Conservation (phyloP, 2,797 vertebrate genomes). For the Trematocara caparti region DNA sequence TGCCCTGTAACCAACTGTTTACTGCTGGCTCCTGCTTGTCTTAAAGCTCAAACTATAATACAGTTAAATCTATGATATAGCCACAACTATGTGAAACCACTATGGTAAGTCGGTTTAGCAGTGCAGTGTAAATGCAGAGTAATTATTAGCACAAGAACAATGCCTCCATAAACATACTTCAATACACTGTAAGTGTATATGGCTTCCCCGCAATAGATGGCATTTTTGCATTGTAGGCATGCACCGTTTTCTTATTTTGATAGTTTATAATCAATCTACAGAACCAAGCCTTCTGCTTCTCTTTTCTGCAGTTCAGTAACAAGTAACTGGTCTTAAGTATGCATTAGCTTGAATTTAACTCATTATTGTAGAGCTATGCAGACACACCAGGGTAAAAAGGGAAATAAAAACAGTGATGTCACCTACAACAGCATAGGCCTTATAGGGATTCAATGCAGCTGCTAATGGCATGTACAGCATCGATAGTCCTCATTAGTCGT, state of each 20-base stretch:
- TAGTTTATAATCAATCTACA: rapidly evolving
- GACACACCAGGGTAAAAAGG: background rate
- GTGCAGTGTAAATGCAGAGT: too few relatives aligned
- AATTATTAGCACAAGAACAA: background rate
- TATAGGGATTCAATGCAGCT: background rate
- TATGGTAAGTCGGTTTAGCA: background rate
- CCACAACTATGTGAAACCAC: background rate
- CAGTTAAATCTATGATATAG: background rate
- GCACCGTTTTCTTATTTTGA: rapidly evolving
- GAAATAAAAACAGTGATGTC: background rate
- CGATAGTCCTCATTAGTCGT: background rate
- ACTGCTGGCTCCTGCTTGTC: background rate
- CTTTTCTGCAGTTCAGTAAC: background rate
- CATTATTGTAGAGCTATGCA: rapidly evolving
- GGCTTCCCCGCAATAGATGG: rapidly evolving
- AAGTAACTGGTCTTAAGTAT: background rate
- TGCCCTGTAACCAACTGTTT: background rate
- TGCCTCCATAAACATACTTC: background rate
- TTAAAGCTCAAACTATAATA: background rate
- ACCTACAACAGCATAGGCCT: background rate
- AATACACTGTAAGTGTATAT: background rate
- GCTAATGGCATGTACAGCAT: background rate
- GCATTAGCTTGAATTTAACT: background rate
- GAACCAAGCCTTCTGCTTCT: background rate
- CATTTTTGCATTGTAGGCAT: background rate